Evolutionary conservation across 2,888 invertebrate genomes (phyloP).

Genomic region (Schizotus pectinicornis): DNA sequence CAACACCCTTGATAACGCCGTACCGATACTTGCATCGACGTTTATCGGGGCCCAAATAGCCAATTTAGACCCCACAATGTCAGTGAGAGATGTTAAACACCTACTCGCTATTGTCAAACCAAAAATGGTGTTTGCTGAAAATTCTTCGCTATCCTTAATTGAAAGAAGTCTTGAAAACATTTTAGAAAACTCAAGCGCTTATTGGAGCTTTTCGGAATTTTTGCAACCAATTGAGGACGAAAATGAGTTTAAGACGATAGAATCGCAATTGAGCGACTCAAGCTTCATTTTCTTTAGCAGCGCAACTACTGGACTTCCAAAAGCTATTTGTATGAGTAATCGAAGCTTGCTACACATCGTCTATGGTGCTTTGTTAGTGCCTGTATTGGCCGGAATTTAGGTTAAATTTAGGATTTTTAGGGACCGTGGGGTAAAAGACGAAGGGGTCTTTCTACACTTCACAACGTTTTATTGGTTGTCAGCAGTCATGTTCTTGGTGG

Average conservation of each 20-base stretch:
- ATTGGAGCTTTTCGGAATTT: slow-evolving; percentile 28
- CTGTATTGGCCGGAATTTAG: neutral
- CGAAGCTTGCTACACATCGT: slow-evolving; percentile 22
- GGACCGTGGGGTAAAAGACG: neutral
- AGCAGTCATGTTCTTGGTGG: slow-evolving; percentile 30
- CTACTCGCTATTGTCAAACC: slow-evolving; percentile 41
- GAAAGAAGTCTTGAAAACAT: slow-evolving; percentile 33
- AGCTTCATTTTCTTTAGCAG: slow-evolving; percentile 50
- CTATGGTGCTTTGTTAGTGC: slow-evolving; percentile 9
- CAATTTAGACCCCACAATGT: slow-evolving; percentile 43
- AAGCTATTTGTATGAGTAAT: slow-evolving; percentile 45
- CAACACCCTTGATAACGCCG: slow-evolving; percentile 57
- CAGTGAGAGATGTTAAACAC: slow-evolving; percentile 36
- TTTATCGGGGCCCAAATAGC: slow-evolving; percentile 55
- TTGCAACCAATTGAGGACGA: slow-evolving; percentile 13
- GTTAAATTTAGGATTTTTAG: neutral
- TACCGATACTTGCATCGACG: slow-evolving; percentile 59
- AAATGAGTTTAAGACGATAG: slow-evolving; percentile 27
- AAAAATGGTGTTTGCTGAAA: slow-evolving; percentile 45
- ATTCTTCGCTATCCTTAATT: slow-evolving; percentile 30
- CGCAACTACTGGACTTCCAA: slow-evolving; percentile 50
- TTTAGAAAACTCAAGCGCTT: slow-evolving; percentile 35
- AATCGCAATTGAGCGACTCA: slow-evolving; percentile 29
- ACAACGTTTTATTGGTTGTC: slow-evolving; percentile 48
- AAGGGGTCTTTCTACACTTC: slow-evolving; percentile 24